Percentiles rank a stretch among this genome's conserved stretches.
Evolutionary conservation across 2,113 vertebrate species (phyloP).

Genomic region (Daubentonia madagascariensis): DNA sequence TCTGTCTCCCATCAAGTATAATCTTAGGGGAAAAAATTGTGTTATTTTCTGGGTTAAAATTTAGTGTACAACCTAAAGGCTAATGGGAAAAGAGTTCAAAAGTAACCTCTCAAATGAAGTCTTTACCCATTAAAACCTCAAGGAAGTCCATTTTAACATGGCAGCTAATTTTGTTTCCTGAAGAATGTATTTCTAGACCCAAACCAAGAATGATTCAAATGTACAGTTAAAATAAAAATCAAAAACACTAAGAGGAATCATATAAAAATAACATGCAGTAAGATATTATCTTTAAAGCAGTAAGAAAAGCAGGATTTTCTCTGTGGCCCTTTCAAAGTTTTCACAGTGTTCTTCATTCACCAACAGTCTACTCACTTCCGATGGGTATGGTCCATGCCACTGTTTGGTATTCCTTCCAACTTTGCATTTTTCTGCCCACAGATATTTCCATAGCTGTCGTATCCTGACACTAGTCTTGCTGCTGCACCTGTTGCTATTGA

Average conservation of each 20-base stretch:
- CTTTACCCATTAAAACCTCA: conserved; percentile 14
- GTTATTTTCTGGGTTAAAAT: conserved; percentile 3
- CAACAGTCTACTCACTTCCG: conserved; percentile 90
- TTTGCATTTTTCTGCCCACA: conserved; percentile 94
- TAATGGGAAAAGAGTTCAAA: background rate
- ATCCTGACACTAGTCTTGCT: conserved; percentile 93
- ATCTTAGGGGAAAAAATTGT: conserved; percentile 21
- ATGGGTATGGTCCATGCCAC: conserved; percentile 94
- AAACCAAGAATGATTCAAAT: conserved; percentile 37
- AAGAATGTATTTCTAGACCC: conserved; percentile 13
- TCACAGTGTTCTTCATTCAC: conserved; percentile 25
- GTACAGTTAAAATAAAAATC: background rate
- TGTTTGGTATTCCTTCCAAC: conserved; percentile 90
- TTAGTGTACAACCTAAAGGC: background rate
- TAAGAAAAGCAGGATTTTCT: background rate
- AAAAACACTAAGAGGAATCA: background rate
- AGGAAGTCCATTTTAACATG: background rate
- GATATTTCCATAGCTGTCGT: conserved; percentile 99
- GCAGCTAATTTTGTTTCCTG: conserved; percentile 35
- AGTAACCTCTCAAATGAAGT: background rate
- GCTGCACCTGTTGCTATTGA: conserved; percentile 95
- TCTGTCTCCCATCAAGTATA: conserved; percentile 26
- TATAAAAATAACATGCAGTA: background rate
- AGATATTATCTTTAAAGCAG: background rate
- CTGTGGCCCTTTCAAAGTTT: background rate